Evolutionary conservation across 2,888 invertebrate genomes (phyloP), one percentile per base, ranked within the genome.

Genomic region (Orthosia gothica): DNA sequence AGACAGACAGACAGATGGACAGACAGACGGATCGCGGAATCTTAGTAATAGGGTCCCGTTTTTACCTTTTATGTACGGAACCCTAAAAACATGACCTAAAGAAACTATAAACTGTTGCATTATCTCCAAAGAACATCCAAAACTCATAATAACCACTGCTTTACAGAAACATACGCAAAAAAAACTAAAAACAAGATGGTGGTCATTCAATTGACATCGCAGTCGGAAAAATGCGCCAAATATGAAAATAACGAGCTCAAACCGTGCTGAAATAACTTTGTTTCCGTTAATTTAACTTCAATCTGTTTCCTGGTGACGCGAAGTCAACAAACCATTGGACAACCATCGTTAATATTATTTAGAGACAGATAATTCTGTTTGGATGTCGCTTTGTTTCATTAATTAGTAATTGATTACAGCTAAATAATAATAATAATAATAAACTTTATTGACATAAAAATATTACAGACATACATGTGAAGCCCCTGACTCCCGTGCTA

Each of bases 281-380:
- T 76, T 81, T 64, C 58, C 68, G 40, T 74, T 70, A 79, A 85
- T 83, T 85, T 82, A 71, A 79, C 75, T 82, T 84, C 64, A 66
- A 84, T 84, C 74, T 84, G 72, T 79, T 84, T 78, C 67, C 70
- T 63, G 7, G 55, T 45, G 47, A 69, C 72, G 62, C 54, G 15
- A 72, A 82, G 49, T 76, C 64, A 64, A 77, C 65, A 55, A 66
- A 81, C 61, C 69, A 64, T 83, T 70, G 59, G 58, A 18, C 63
- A 50, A 18, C 23, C 20, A 70, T 70, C 55, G 32, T 74, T 81
- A 64, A 81, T 79, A 71, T 68, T 49, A 65, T 71, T 85, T 74
- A 66, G 61, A 55, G 12, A 52, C n/a, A 2, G 45, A 49, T 64
- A 66, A 71, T 68, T 81, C n/a, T 7, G 55, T 70, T 52, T 26